A percentile compares a stretch with the other conserved stretches of the same genome.
phyloP scores from a whole-genome alignment of 2,113 vertebrate genomes.

The Hippocampus barbouri region DNA sequence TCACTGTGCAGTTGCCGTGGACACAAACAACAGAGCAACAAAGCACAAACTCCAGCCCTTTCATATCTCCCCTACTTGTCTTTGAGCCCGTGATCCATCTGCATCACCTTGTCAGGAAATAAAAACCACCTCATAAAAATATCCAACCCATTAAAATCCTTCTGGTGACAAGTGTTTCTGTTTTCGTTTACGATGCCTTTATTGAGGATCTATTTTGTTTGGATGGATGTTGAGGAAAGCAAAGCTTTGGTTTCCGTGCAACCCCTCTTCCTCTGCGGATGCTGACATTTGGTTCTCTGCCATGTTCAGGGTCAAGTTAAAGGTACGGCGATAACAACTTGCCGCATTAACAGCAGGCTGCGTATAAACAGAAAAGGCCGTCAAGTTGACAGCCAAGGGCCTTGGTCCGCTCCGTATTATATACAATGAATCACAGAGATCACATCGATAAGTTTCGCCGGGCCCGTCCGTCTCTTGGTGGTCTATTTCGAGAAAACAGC shows the following conservation, averaged over 20 bases:
- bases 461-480: conserved; percentile 31
- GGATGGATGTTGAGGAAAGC: neutral
- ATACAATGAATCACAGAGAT: conserved; percentile 41
- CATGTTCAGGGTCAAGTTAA: conserved; percentile 36
- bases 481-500: conserved; percentile 48
- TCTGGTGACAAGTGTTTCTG: conserved; percentile 29
- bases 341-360: conserved; percentile 37
- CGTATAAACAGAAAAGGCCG: conserved; percentile 31
- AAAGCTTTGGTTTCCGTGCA: conserved; percentile 1
- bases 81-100: conserved; percentile 56
- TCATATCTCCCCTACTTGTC: conserved; percentile 63
- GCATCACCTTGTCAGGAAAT: conserved; percentile 64
- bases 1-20: conserved; percentile 66
- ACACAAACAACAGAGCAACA: conserved; percentile 68
- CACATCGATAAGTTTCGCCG: conserved; percentile 13
- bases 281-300: conserved; percentile 31
- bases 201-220: conserved; percentile 51
- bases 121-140: conserved; percentile 54
- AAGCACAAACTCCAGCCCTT: conserved; percentile 53
- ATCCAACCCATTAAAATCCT: conserved; percentile 36
- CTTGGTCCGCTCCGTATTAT: conserved; percentile 26
- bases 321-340: conserved; percentile 14
- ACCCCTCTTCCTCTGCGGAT: conserved; percentile 22
- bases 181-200: conserved; percentile 47
- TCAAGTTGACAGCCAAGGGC: conserved; percentile 25